Evolutionary conservation across 2,797 vertebrate species (phyloP).

Genomic region (Cirrhinus molitorella): DNA sequence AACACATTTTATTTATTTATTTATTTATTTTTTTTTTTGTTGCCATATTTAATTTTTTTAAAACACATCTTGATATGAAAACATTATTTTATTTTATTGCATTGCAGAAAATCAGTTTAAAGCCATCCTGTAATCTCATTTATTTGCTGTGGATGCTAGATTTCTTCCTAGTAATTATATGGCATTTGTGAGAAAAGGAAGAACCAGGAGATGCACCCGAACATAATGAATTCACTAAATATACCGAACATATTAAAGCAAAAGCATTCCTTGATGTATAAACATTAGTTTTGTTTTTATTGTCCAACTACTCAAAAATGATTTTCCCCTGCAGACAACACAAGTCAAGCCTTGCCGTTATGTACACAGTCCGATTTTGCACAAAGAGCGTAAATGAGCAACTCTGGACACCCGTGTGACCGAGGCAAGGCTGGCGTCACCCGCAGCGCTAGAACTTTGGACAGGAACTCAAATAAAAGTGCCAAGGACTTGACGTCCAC

Average conservation of each 20-base stretch:
- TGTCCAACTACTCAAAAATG: background rate
- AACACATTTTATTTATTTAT: too few species aligned
- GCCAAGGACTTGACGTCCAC: conserved; percentile 64
- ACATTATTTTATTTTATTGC: too few species aligned
- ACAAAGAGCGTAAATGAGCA: conserved; percentile 31
- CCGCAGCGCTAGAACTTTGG: conserved; percentile 56
- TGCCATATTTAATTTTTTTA: too few species aligned
- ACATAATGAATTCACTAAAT: background rate
- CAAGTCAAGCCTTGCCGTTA: conserved; percentile 2
- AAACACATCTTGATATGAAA: too few species aligned
- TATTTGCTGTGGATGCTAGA: background rate
- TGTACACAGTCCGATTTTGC: conserved; percentile 28
- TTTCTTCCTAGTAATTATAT: background rate
- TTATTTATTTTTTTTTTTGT: too few species aligned
- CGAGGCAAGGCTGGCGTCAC: conserved; percentile 53
- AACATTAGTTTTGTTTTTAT: background rate
- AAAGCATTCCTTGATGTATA: background rate
- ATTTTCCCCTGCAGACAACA: background rate
- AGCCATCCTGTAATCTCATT: background rate
- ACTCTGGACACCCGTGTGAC: conserved; percentile 29
- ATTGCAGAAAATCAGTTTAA: background rate
- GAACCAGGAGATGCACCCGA: background rate
- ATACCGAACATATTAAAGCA: background rate
- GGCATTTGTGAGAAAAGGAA: background rate
- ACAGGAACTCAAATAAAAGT: conserved; percentile 60